Evolutionary conservation across 2,797 vertebrate genomes (phyloP).

Genomic region (Sebastes oblongus): DNA sequence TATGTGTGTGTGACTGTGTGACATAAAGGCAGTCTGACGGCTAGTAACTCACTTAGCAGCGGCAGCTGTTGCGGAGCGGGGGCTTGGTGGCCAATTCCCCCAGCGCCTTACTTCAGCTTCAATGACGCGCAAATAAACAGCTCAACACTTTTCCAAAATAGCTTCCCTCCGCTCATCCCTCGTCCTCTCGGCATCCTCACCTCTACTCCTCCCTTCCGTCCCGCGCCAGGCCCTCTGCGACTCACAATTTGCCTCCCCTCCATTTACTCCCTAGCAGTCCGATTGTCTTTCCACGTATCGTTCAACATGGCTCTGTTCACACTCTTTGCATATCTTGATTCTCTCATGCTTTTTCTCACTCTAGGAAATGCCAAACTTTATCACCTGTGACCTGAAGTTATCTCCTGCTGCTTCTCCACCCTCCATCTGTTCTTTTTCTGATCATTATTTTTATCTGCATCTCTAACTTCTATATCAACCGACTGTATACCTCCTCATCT

Average conservation of each 20-base stretch:
- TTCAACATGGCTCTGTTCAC: neutral
- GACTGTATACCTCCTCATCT: neutral
- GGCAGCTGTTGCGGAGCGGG: constrained; percentile 97
- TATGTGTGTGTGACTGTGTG: constrained; percentile 85
- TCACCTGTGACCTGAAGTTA: neutral
- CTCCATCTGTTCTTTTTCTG: neutral
- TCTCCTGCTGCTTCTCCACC: neutral
- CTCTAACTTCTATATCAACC: neutral
- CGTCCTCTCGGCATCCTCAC: constrained; percentile 54
- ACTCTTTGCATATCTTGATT: neutral
- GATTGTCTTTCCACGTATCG: neutral
- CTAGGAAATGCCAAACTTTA: neutral
- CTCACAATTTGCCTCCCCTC: neutral
- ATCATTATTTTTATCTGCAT: neutral
- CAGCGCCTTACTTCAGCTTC: constrained; percentile 99
- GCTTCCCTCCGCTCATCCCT: constrained; percentile 69
- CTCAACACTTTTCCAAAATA: constrained; percentile 92
- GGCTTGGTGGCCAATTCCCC: constrained; percentile 98
- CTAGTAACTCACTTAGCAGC: constrained; percentile 99
- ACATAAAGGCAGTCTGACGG: constrained; percentile 99
- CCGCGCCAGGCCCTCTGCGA: constrained; percentile 5
- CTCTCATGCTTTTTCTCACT: neutral
- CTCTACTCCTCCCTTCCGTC: constrained; percentile 32
- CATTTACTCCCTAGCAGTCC: neutral
- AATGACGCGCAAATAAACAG: constrained; percentile 96